Evolutionary conservation across 2,888 invertebrate genomes (phyloP).

Genomic region (Netelia fuscicornis): DNA sequence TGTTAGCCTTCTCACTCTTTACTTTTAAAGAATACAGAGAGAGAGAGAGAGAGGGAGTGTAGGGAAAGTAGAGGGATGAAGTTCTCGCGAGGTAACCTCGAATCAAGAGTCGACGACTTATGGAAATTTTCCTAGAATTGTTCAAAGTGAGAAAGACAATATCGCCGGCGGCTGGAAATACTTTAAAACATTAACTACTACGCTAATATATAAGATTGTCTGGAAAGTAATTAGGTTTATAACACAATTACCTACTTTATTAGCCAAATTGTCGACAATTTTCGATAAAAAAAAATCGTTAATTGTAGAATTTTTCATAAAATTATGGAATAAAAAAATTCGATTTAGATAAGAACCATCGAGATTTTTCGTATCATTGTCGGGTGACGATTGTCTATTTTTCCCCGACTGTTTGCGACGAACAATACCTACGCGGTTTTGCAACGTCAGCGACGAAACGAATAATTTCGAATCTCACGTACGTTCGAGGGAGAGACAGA

Average conservation of each 20-base stretch:
- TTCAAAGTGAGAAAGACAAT: slow-evolving; percentile 39
- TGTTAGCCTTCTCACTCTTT: not conserved
- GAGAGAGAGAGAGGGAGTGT: slow-evolving; percentile 1
- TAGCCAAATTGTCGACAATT: too few relatives aligned
- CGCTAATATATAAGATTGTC: not conserved
- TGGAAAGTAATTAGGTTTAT: too few relatives aligned
- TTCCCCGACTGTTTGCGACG: not conserved
- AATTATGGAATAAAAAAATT: too few relatives aligned
- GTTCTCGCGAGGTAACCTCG: slow-evolving; percentile 18
- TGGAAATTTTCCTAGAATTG: slow-evolving; percentile 55
- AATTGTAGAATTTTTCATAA: too few relatives aligned
- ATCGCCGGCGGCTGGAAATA: slow-evolving; percentile 30
- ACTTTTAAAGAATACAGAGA: not conserved
- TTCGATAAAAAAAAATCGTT: too few relatives aligned
- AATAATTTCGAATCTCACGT: not conserved
- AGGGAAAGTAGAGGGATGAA: not conserved
- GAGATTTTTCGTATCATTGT: not conserved
- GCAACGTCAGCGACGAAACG: slow-evolving; percentile 35
- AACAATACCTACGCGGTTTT: slow-evolving; percentile 5
- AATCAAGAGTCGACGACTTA: slow-evolving; percentile 17
- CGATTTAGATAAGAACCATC: too few relatives aligned
- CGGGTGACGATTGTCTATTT: not conserved
- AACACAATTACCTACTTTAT: too few relatives aligned
- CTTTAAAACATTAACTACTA: slow-evolving; percentile 10
- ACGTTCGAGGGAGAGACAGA: not conserved